Base-by-base conservation (phyloP, 2,888 invertebrate genomes). In the Busseola fusca region DNA sequence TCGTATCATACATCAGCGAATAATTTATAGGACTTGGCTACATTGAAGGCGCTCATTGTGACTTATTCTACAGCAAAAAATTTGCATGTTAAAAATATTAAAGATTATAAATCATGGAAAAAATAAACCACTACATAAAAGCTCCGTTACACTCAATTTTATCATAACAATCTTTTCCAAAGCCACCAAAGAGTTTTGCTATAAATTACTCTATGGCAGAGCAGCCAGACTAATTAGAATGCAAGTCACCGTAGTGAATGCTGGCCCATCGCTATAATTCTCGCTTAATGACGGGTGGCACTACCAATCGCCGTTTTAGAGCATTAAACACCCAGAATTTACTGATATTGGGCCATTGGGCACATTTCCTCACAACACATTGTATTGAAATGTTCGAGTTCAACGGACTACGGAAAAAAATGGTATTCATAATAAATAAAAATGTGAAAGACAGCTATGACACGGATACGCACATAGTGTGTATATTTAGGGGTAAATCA, bases 261-360 rank as follows among this genome's bases (percentile, higher is more conserved):
- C 52, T 69, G 64, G 77, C 67, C 64, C 77, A 73, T 76, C 77
- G 81, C 79, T 67, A 77, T 80, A 81, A 80, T 81, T 80, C 81
- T 77, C 74, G 66, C 69, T 67, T 81, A 80, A 80, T 80, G 79
- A 81, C 74, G 79, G 79, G 81, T 80, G 79, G 79, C 67, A 77
- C 69, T 80, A 77, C 79, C 81, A 80, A 79, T 80, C 79, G 79
- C 79, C 79, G 66, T 69, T 80, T 77, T 77, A 77, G 69, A 64
- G 74, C 79, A 77, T 80, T 80, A 80, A 77, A 80, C 81, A 77
- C 69, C 64, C 64, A 81, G 37, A 64, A 81, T 80, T 80, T 80
- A 80, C 70, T 60, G 77, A 77, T 64, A 80, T 67, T 73, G 64
- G 62, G 54, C 77, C 64, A 69, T 67, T 77, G 67, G 64, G 60